These are phyloP conservation scores for Tetrax tetrax DNA, from an alignment of 2,113 vertebrate species.

Conservation along the genomic window DNA sequence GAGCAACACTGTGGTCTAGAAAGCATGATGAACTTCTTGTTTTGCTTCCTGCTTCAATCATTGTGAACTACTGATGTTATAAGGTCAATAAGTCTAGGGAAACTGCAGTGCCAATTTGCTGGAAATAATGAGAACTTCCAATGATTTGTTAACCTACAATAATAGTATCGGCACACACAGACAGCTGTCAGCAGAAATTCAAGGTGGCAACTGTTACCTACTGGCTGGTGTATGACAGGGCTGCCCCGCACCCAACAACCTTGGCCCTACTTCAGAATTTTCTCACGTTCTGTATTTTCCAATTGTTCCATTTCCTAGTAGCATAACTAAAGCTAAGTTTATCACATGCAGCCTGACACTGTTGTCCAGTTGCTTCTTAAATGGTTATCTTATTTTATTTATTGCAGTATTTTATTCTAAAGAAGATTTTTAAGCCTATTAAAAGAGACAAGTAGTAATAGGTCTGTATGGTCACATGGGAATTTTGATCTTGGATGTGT, in stretches of 20 bases:
- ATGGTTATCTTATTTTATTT: background rate
- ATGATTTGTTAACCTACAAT: background rate
- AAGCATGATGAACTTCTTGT: background rate
- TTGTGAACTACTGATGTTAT: background rate
- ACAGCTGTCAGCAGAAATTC: background rate
- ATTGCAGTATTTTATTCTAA: background rate
- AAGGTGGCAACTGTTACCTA: background rate
- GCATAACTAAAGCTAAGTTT: background rate
- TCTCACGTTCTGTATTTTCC: background rate
- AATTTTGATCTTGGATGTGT: background rate
- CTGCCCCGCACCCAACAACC: background rate
- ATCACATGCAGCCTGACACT: background rate
- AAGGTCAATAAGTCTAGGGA: background rate
- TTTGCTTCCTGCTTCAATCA: background rate
- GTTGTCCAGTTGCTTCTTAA: background rate
- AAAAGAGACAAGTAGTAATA: background rate
- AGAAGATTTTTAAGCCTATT: background rate
- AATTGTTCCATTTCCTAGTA: background rate
- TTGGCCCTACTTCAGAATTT: background rate
- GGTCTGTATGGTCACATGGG: background rate
- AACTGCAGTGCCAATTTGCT: background rate
- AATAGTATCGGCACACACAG: background rate
- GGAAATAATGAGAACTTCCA: background rate
- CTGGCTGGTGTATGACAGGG: background rate
- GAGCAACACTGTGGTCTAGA: background rate